Percentiles rank a stretch among this genome's conserved stretches.
These are phyloP conservation scores for Eurois occulta DNA, from an alignment of 2,888 invertebrate species.

Conservation along the genomic window DNA sequence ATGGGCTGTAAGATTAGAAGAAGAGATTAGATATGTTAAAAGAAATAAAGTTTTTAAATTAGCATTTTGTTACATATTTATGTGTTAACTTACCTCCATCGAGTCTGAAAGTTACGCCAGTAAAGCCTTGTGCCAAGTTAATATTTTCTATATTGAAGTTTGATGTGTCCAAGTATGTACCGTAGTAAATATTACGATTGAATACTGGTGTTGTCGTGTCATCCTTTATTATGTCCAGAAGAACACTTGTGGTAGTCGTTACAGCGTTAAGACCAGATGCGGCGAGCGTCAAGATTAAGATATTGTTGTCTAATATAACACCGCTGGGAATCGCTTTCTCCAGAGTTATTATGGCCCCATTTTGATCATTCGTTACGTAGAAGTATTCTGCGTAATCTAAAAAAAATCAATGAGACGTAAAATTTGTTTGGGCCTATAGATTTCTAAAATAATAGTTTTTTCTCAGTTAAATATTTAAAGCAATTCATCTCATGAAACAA, in stretches of 20 bases:
- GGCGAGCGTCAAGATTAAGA: slow-evolving; percentile 76
- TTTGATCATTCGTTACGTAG: slow-evolving; percentile 62
- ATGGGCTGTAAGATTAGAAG: slow-evolving; percentile 76
- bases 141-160: slow-evolving; percentile 73
- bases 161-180: slow-evolving; percentile 68
- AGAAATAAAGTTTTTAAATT: neutral
- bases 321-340: slow-evolving; percentile 71
- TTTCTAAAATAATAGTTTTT: neutral
- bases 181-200: slow-evolving; percentile 76
- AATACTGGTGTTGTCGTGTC: slow-evolving; percentile 80
- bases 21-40: neutral
- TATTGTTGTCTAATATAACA: slow-evolving; percentile 75
- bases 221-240: slow-evolving; percentile 81
- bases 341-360: slow-evolving; percentile 71
- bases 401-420: slow-evolving; percentile 53
- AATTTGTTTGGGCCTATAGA: neutral
- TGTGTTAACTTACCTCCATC: slow-evolving; percentile 76
- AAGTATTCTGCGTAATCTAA: slow-evolving; percentile 77
- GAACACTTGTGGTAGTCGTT: slow-evolving; percentile 75
- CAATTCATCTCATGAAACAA: neutral
- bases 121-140: slow-evolving; percentile 78
- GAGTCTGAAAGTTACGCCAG: slow-evolving; percentile 75
- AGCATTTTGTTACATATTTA: neutral
- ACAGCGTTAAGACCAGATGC: slow-evolving; percentile 78
- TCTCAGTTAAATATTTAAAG: neutral